A percentile compares a stretch with the other conserved stretches of the same genome.
Conservation (phyloP, 2,797 vertebrate species). For the Phaenicophaeus curvirostris region DNA sequence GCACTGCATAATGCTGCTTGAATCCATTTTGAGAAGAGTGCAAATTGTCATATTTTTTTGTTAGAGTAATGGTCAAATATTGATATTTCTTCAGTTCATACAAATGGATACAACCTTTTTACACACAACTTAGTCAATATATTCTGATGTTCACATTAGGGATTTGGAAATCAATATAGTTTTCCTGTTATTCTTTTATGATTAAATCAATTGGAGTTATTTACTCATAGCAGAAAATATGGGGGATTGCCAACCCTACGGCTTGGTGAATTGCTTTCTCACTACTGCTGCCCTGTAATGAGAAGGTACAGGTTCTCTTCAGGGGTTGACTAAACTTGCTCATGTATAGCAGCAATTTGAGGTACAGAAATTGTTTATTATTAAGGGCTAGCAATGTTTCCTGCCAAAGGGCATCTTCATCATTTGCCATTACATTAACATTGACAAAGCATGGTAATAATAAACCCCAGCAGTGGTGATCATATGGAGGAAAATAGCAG, state of each 20-base stretch:
- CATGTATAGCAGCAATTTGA: conserved; percentile 78
- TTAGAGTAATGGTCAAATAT: conserved; percentile 80
- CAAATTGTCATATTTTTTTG: conserved; percentile 78
- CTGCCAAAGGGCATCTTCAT: conserved; percentile 77
- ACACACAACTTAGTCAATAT: conserved; percentile 76
- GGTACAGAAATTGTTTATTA: conserved; percentile 79
- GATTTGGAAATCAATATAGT: conserved; percentile 83
- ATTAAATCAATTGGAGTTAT: conserved; percentile 86
- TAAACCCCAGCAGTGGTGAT: conserved; percentile 63
- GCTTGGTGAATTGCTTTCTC: conserved; percentile 78
- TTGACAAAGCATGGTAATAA: conserved; percentile 68
- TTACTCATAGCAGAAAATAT: conserved; percentile 85
- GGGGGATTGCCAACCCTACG: conserved; percentile 74
- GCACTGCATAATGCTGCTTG: conserved; percentile 65
- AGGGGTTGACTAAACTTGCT: conserved; percentile 77
- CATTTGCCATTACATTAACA: conserved; percentile 75
- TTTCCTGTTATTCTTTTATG: conserved; percentile 86
- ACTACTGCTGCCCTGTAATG: conserved; percentile 75
- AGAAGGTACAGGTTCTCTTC: conserved; percentile 75
- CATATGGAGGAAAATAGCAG: conserved; percentile 30
- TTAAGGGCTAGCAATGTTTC: conserved; percentile 74
- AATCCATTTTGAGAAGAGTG: conserved; percentile 73
- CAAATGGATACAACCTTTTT: conserved; percentile 76
- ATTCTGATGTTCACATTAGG: conserved; percentile 81
- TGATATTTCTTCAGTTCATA: conserved; percentile 78